These are phyloP conservation scores for Myiagra hebetior DNA, from an alignment of 2,113 vertebrate species.

Conservation along the genomic window DNA sequence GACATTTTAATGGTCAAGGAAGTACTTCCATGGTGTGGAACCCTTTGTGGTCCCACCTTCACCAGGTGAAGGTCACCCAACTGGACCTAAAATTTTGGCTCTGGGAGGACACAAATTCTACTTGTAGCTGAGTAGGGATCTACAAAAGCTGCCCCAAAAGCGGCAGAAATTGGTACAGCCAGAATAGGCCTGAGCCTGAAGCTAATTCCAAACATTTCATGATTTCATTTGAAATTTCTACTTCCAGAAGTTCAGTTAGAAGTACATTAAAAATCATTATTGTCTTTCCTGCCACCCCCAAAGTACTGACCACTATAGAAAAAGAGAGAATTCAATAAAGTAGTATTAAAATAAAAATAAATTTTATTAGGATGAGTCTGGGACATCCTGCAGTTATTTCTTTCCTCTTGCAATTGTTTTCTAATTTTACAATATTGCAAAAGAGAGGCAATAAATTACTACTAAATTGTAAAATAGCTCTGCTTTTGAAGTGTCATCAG, in stretches of 20 bases:
- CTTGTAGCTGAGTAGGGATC: background rate
- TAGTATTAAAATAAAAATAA: background rate
- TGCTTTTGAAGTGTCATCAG: conserved; percentile 21
- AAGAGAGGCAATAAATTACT: background rate
- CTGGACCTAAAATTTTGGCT: background rate
- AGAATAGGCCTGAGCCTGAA: background rate
- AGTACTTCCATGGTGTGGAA: background rate
- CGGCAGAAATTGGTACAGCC: background rate
- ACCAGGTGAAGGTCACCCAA: background rate
- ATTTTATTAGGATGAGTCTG: background rate
- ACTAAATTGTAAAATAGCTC: background rate
- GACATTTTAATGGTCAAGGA: background rate
- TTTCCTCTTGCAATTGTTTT: background rate
- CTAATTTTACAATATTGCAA: conserved; percentile 6
- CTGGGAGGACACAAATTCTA: background rate
- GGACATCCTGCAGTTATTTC: background rate
- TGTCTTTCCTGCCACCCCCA: background rate
- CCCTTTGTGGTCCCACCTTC: background rate
- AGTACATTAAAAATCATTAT: background rate
- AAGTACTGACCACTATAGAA: background rate
- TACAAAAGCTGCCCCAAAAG: background rate
- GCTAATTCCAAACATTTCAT: background rate
- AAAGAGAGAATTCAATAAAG: background rate
- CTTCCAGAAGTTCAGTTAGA: background rate
- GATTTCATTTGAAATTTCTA: background rate